Conservation (phyloP, 2,888 invertebrate genomes). For the Phoronis australis region DNA sequence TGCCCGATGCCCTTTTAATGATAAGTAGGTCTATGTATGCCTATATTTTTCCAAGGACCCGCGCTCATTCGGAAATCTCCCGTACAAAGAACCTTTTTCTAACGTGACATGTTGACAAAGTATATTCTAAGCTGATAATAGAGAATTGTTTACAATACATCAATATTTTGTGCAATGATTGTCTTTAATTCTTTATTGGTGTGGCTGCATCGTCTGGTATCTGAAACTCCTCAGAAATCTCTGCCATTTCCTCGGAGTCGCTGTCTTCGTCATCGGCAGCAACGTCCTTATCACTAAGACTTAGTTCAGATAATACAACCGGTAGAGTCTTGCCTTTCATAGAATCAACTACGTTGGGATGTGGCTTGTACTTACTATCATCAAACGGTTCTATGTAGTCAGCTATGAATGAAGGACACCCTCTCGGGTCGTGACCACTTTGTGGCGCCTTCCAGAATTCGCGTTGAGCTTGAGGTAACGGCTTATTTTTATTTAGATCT, state of each 20-base stretch:
- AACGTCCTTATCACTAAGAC: conserved; percentile 7
- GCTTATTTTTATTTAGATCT: conserved; percentile 33
- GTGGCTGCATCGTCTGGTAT: conserved; percentile 18
- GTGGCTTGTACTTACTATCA: conserved; percentile 28
- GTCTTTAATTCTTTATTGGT: background rate
- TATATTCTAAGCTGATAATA: too few relatives aligned
- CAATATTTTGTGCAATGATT: too few relatives aligned
- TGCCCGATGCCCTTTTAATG: too few relatives aligned
- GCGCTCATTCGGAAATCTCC: too few relatives aligned
- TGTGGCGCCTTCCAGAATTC: conserved; percentile 41
- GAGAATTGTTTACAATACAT: too few relatives aligned
- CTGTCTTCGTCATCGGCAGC: conserved; percentile 5
- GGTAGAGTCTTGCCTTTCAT: conserved; percentile 15
- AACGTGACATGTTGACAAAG: too few relatives aligned
- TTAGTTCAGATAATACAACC: conserved; percentile 10
- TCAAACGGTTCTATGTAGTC: conserved; percentile 26
- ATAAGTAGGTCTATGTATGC: too few relatives aligned
- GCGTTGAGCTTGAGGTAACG: conserved; percentile 27
- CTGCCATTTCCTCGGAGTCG: conserved; percentile 2
- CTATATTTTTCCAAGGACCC: too few relatives aligned
- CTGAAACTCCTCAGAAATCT: conserved; percentile 23
- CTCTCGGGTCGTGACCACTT: conserved; percentile 40
- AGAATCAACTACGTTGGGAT: conserved; percentile 41
- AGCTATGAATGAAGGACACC: conserved; percentile 35
- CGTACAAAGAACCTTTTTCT: too few relatives aligned